Base-by-base conservation (phyloP, 1,140 invertebrate genomes). In the Acyrthosiphon pisum region DNA sequence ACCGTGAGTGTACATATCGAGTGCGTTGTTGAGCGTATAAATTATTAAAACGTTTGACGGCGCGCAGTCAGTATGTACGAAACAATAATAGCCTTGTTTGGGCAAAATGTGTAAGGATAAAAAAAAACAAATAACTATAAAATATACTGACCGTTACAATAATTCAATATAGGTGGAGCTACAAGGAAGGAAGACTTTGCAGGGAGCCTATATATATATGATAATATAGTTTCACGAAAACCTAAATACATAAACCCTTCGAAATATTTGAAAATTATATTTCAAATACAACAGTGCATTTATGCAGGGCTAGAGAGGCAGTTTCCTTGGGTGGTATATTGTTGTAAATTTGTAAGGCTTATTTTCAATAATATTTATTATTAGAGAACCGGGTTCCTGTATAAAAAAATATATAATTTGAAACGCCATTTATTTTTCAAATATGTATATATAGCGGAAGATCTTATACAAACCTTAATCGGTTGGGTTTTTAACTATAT, bases 11-110 rank as follows among this genome's bases (percentile, higher is more conserved):
- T 84, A 84, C 35, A n/a, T 76, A 76, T 76, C 60, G 60, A 76
- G 60, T 76, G 30, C n/a, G n/a, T 76, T 76, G 60, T 76, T 76
- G 60, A 76, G n/a, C 60, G 30, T 76, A 76, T 76, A 76, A 76
- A 76, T 76, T n/a, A 76, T 76, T 76, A 76, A 76, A 76, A 76
- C n/a, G 14, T 76, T 76, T 76, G 60, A 76, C 60, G 60, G 60
- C 60, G 4, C 14, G n/a, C 14, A 76, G 60, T 68, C 30, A 68
- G 26, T 68, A 68, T 68, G 11, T n/a, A 35, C n/a, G 60, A 76
- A 76, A n/a, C 60, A 35, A 76, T 76, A 68, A 76, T 76, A 76
- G 14, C 60, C 60, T 76, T 18, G 60, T 76, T 76, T 18, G 60
- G n/a, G 60, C 30, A 35, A 76, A 76, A 76, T n/a, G 60, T n/a